Conservation (phyloP, 2,888 invertebrate species). For the Heliconius cydno region DNA sequence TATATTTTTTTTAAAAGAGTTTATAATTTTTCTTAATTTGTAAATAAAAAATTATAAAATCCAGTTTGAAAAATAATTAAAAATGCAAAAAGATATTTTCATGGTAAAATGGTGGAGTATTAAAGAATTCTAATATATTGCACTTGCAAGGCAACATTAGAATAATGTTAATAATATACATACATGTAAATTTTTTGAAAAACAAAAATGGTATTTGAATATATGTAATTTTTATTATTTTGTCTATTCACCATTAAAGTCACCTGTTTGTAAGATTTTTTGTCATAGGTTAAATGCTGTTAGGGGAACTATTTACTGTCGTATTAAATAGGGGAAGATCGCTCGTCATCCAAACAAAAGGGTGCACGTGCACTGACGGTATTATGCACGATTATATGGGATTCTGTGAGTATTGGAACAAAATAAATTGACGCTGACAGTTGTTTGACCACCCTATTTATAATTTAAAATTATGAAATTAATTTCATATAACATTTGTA, state of each 20-base stretch:
- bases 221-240: not conserved
- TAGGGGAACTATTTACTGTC: slow-evolving; percentile 28
- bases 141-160: not conserved
- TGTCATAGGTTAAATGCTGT: slow-evolving; percentile 18
- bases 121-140: not conserved
- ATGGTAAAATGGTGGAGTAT: not conserved
- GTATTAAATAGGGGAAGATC: slow-evolving; percentile 28
- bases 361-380: slow-evolving; percentile 33
- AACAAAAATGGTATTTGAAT: not conserved
- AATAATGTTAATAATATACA: not conserved
- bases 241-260: slow-evolving; percentile 1
- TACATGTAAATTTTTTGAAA: not conserved
- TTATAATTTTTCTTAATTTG: not conserved
- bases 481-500: slow-evolving; percentile 19
- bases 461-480: slow-evolving; percentile 3
- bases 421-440: not conserved
- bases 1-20: not conserved
- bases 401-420: slow-evolving; percentile 9
- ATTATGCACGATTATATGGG: slow-evolving; percentile 16
- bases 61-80: not conserved
- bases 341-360: slow-evolving; percentile 24
- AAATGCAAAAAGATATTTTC: not conserved
- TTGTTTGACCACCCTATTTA: not conserved
- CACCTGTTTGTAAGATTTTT: slow-evolving; percentile 27
- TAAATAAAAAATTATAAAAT: not conserved